A percentile compares a stretch with the other conserved stretches of the same genome.
Evolutionary conservation across 2,113 vertebrate genomes (phyloP).

Genomic region (Megaceryle torquata): DNA sequence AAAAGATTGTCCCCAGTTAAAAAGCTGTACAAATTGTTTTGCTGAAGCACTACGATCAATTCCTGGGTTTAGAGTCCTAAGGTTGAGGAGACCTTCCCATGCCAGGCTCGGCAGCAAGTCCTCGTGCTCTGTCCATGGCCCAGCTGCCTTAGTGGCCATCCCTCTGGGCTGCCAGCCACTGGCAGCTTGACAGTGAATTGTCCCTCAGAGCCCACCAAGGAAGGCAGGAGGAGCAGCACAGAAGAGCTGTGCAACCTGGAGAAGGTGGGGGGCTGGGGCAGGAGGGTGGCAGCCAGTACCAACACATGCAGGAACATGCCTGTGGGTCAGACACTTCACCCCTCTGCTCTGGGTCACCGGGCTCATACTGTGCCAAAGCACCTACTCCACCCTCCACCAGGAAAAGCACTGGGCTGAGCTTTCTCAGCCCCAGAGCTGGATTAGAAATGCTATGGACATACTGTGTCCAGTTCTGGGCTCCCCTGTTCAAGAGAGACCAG

Average conservation of each 20-base stretch:
- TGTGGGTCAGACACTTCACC: not conserved
- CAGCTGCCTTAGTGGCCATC: not conserved
- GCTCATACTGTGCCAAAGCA: fast-evolving
- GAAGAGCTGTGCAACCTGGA: not conserved
- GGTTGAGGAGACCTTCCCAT: not conserved
- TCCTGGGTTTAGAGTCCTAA: too few relatives aligned
- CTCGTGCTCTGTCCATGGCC: not conserved
- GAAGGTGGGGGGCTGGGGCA: not conserved
- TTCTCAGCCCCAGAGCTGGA: not conserved
- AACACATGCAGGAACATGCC: fast-evolving
- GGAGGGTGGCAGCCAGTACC: not conserved
- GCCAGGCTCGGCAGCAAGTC: not conserved
- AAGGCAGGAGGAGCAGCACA: not conserved
- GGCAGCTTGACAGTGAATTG: fast-evolving
- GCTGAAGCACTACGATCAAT: not conserved
- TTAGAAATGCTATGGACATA: not conserved
- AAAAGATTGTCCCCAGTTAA: not conserved
- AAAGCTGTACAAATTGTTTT: not conserved
- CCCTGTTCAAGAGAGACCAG: too few relatives aligned
- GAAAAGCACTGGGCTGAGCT: not conserved
- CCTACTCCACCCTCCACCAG: not conserved
- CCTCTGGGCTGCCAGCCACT: too few relatives aligned
- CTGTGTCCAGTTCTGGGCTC: not conserved
- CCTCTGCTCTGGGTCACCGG: not conserved
- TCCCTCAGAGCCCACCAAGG: not conserved